Conservation (phyloP, 2,113 vertebrate species). For the Brienomyrus longianalis region DNA sequence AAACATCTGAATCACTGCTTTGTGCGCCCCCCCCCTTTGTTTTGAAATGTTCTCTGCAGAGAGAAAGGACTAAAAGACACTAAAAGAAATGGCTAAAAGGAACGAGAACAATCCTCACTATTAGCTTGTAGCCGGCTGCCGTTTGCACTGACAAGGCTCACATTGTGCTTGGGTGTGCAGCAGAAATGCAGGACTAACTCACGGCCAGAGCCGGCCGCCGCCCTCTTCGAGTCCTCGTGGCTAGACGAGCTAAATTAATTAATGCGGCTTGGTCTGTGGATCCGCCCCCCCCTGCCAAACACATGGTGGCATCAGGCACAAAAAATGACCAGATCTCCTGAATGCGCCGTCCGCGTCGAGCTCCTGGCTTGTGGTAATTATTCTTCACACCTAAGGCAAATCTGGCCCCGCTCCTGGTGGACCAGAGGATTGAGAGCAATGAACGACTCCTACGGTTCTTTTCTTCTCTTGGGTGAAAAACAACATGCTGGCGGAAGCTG, state of each 20-base stretch:
- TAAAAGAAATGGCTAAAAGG: not conserved
- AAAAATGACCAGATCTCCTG: not conserved
- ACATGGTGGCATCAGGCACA: not conserved
- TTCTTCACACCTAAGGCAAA: not conserved
- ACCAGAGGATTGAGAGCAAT: not conserved
- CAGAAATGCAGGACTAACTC: not conserved
- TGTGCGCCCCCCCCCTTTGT: not conserved
- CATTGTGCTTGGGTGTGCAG: not conserved
- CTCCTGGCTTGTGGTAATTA: not conserved
- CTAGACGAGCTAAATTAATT: not conserved
- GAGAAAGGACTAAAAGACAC: not conserved
- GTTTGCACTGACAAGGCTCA: not conserved
- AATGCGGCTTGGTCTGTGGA: not conserved
- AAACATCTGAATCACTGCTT: conserved; percentile 4
- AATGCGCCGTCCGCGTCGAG: not conserved
- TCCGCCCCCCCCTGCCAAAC: not conserved
- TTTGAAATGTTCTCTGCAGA: not conserved
- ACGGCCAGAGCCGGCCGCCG: not conserved
- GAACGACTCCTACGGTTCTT: not conserved
- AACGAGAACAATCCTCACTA: not conserved
- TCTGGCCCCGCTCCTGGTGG: not conserved
- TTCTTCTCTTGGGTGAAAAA: not conserved
- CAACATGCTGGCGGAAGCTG: not conserved
- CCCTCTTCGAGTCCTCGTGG: not conserved
- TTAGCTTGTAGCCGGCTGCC: not conserved